Percentiles rank a stretch among this genome's conserved stretches.
phyloP scores from a whole-genome alignment of 2,113 vertebrate species.

The Natator depressus region DNA sequence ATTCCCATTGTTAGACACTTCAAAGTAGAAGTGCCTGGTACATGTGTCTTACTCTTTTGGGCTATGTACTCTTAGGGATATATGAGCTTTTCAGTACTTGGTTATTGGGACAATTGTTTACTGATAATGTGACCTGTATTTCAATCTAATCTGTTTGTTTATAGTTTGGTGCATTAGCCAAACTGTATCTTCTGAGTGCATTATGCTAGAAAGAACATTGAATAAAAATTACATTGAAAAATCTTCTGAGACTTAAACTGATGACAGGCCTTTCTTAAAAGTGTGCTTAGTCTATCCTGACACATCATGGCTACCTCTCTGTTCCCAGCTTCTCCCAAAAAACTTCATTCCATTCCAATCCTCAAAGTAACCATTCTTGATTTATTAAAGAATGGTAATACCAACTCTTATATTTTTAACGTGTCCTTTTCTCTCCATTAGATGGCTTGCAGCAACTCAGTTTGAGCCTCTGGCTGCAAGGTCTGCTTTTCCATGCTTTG shows the following conservation, averaged over 20 bases:
- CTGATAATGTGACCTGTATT: background rate
- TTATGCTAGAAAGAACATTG: background rate
- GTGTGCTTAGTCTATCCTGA: background rate
- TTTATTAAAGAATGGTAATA: background rate
- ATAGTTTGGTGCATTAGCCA: background rate
- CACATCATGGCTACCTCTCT: background rate
- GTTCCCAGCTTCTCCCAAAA: background rate
- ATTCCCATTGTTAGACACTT: background rate
- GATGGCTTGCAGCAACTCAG: slow-evolving; percentile 94
- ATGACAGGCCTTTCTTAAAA: background rate
- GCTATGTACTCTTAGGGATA: background rate
- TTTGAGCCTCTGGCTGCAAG: slow-evolving; percentile 94
- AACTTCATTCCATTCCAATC: background rate
- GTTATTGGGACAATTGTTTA: background rate
- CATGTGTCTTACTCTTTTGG: background rate
- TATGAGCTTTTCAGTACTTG: background rate
- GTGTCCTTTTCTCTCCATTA: slow-evolving; percentile 45
- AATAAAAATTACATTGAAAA: background rate
- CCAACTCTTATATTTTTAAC: background rate
- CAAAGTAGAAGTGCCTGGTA: background rate
- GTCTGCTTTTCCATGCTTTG: slow-evolving; percentile 97
- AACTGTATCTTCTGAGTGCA: background rate
- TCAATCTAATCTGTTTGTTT: background rate
- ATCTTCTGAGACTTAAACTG: background rate
- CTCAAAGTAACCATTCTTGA: background rate